Conservation (phyloP, 2,888 invertebrate genomes). For the Cyclophora punctaria region DNA sequence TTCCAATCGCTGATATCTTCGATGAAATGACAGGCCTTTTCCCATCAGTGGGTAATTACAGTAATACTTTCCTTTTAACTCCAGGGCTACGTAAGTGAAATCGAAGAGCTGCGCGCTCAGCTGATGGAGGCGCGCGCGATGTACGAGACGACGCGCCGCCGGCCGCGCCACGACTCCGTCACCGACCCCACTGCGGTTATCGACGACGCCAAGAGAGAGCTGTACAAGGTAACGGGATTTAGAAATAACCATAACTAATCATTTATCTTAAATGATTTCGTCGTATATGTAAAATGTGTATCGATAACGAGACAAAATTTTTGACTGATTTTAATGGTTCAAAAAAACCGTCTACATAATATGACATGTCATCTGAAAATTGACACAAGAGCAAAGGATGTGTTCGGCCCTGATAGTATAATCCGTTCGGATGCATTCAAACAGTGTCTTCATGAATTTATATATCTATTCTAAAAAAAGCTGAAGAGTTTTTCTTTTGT, state of each 20-base stretch:
- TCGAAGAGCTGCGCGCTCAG: constrained; percentile 91
- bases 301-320: too few relatives aligned
- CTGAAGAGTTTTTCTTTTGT: too few relatives aligned
- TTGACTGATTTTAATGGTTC: too few relatives aligned
- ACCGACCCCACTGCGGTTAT: constrained; percentile 65
- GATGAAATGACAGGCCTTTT: neutral
- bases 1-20: neutral
- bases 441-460: too few relatives aligned
- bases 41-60: neutral
- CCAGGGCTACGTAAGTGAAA: constrained; percentile 89
- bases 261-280: too few relatives aligned
- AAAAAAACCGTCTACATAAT: too few relatives aligned
- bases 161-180: constrained; percentile 49
- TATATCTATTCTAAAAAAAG: too few relatives aligned
- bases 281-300: too few relatives aligned
- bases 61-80: neutral
- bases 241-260: too few relatives aligned
- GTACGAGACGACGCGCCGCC: constrained; percentile 53
- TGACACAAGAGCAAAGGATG: neutral
- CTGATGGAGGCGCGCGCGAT: constrained; percentile 85
- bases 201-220: constrained; percentile 86
- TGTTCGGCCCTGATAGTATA: too few relatives aligned
- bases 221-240: constrained; percentile 73
- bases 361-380: neutral
- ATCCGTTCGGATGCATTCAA: too few relatives aligned